Conservation (phyloP, 2,113 vertebrate genomes). For the Percina caprodes region DNA sequence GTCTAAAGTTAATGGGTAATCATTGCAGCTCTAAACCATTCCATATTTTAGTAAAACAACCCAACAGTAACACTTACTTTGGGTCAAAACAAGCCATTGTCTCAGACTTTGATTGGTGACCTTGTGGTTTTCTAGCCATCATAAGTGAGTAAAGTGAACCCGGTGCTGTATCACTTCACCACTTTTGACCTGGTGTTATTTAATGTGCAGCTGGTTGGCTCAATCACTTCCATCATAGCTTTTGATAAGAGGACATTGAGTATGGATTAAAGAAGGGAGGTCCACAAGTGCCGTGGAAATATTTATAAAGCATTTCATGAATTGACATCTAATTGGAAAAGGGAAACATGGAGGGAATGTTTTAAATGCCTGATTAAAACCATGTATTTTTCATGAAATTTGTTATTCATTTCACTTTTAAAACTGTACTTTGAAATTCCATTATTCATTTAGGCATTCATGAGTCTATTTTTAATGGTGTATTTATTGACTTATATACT, state of each 20-base stretch:
- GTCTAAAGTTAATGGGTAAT: neutral
- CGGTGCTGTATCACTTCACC: neutral
- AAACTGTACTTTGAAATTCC: too few relatives aligned
- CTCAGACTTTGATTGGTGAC: neutral
- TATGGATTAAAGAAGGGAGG: neutral
- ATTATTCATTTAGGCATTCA: neutral
- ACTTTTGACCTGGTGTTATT: neutral
- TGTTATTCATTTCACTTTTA: neutral
- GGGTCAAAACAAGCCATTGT: neutral
- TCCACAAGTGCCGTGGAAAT: neutral
- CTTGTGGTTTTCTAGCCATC: neutral
- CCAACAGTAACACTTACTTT: too few relatives aligned
- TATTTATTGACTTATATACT: neutral
- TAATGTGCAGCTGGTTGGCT: neutral
- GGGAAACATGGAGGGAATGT: neutral
- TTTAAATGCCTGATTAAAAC: neutral
- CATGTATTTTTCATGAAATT: neutral
- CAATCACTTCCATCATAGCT: slow-evolving; percentile 3
- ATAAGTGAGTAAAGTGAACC: neutral
- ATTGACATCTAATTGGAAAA: neutral
- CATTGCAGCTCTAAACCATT: neutral
- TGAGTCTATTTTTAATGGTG: neutral
- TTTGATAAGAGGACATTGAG: neutral
- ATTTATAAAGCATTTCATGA: neutral
- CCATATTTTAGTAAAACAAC: neutral